Base-by-base conservation (phyloP, 2,797 vertebrate species). In the Cirrhinus mrigala region DNA sequence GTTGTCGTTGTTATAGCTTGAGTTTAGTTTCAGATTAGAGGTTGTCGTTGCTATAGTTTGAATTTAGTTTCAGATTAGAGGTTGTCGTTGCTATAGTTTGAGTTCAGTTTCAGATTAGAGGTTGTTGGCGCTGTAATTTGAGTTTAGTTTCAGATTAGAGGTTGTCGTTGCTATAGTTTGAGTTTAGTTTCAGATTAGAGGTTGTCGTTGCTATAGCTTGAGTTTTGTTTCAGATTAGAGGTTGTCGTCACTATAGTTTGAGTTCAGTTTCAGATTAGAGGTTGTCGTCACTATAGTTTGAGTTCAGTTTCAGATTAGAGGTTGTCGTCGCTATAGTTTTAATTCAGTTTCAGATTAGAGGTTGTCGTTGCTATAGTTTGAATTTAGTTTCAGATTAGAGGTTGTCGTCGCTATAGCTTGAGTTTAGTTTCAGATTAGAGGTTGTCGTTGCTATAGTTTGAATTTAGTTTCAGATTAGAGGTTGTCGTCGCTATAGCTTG, bases 161-260 rank as follows among this genome's bases (percentile, higher is more conserved):
- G 12, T 8, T 44, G 7, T 44, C 6, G 6, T 54, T 0, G 1
- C 0, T n/a, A 12, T 7, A 5, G n/a, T 37, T 20, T 58, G 1
- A 76, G 16, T 22, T 77, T 29, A 20, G 29, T 54, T 6, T 37
- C 27, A 77, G 16, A 0, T 58, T 58, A 77, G 11, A 33, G 1
- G 8, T 6, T 1, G 1, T 40, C 4, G 40, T 40, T 37, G 15
- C 29, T 58, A 1, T 68, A 52, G 11, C 4, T 68, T 33, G 4
- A 50, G 24, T 15, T 66, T 7, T 33, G 20, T 40, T 1, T 60
- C 2, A 29, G 18, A 2, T 18, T 22, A 48, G 54, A 33, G 3
- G 3, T 1, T 1, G 7, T 0, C 3, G n/a, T 12, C 0, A 4
- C 37, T 64, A 0, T 33, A 44, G 12, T 16, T 71, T 82, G 0